Evolutionary conservation across 2,888 invertebrate genomes (phyloP).

Genomic region (Dyspetes luteomarginatus): DNA sequence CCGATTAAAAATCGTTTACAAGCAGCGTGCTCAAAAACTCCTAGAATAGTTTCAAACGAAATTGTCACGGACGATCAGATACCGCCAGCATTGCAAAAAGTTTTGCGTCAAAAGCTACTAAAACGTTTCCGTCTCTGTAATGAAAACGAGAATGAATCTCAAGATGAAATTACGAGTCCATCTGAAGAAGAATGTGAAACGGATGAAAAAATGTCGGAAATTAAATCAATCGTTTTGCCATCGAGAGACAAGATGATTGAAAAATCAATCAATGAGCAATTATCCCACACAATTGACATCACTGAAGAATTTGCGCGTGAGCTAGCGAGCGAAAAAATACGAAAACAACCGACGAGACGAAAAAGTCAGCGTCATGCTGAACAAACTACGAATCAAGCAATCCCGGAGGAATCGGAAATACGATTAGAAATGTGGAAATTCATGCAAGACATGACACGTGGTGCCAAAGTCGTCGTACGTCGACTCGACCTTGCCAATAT

Average conservation of each 20-base stretch:
- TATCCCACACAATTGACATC: conserved; percentile 50
- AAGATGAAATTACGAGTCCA: neutral
- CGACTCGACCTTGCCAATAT: conserved; percentile 75
- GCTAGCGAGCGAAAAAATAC: conserved; percentile 61
- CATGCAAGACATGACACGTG: conserved; percentile 78
- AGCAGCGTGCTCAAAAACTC: conserved; percentile 58
- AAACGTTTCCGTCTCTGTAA: conserved; percentile 15
- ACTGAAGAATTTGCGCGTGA: conserved; percentile 69
- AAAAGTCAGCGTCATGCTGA: conserved; percentile 28
- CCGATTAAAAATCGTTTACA: conserved; percentile 23
- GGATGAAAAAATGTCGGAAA: neutral
- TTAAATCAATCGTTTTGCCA: neutral
- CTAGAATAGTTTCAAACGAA: conserved; percentile 77
- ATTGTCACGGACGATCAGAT: conserved; percentile 76
- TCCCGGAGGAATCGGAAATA: conserved; percentile 56
- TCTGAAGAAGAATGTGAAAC: neutral
- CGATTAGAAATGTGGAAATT: conserved; percentile 78
- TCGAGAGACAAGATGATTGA: neutral
- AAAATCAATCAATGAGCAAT: neutral
- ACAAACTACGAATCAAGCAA: neutral
- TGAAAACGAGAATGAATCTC: neutral
- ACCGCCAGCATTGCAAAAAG: conserved; percentile 70
- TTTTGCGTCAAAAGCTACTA: conserved; percentile 60
- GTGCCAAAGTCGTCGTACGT: conserved; percentile 78
- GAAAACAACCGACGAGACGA: conserved; percentile 49